Evolutionary conservation across 2,113 vertebrate species (phyloP), one percentile per base, ranked within the genome.

Genomic region (Cathartes aura): DNA sequence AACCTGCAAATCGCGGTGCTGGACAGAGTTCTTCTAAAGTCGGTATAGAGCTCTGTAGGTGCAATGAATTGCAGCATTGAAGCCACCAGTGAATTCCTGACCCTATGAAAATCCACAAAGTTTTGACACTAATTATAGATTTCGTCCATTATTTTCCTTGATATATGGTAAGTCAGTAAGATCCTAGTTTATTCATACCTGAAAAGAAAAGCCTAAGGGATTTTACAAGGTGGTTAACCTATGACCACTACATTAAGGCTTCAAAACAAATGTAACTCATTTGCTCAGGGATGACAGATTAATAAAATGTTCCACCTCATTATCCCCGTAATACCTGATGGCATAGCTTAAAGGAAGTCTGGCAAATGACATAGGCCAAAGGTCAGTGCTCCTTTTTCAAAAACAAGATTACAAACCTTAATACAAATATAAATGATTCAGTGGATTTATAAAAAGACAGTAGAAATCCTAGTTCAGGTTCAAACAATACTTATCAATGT

Each of bases 281-380:
- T 97, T 97, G 92, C 78, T 92, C 60, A 19, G 78, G 38, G 91
- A 80, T 56, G 88, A 84, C 63, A 97, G 95, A 93, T 72, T 87
- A 91, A 95, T 96, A 92, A 94, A 96, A 91, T 94, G 91, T 88
- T 95, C 93, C 90, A 89, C 78, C 89, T 94, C 93, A 95, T 87
- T 97, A 96, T 84, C 90, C 82, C 68, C 10, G 2, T 62, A 81
- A 64, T 83, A 96, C 91, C 81, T 89, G 83, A 30, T 0, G 45
- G 93, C 75, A 34, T 23, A 7, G 52, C 93, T 94, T 58, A 38
- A 45, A 75, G 94, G 85, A 73, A 88, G 72, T 22, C 76, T 89
- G 21, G 85, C 74, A 92, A 94, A 94, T 52, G 80, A 78, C 75
- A 68, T 0, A 2, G 27, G 83, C 48, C 76, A 86, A 76, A 96